Evolutionary conservation across 2,113 vertebrate genomes (phyloP).

Genomic region (Eira barbara): DNA sequence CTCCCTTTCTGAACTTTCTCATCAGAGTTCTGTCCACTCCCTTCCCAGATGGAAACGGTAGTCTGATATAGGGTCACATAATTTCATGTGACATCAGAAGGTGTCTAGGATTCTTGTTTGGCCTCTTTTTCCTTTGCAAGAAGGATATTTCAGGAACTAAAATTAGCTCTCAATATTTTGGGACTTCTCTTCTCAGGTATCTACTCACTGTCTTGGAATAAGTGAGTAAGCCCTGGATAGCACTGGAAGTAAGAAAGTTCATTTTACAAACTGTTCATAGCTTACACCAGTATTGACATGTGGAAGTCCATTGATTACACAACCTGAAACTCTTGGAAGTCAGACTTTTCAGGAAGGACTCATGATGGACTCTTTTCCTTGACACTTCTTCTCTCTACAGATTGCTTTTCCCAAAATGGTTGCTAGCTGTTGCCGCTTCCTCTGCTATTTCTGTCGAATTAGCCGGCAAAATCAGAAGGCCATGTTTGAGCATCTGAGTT

Average conservation of each 20-base stretch:
- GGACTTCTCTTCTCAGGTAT: neutral
- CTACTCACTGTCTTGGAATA: neutral
- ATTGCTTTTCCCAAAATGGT: slow-evolving; percentile 99
- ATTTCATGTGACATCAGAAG: neutral
- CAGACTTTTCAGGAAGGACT: neutral
- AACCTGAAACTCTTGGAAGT: neutral
- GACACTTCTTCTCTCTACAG: slow-evolving; percentile 80
- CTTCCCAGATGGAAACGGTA: neutral
- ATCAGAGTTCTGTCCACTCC: neutral
- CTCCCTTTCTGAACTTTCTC: neutral
- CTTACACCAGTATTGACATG: neutral
- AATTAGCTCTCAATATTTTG: neutral
- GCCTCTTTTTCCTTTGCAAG: neutral
- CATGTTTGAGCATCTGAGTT: slow-evolving; percentile 99
- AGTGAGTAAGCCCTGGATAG: neutral
- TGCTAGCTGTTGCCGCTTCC: slow-evolving; percentile 97
- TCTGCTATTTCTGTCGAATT: slow-evolving; percentile 99
- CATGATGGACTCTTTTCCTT: slow-evolving; percentile 17
- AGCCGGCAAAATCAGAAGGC: slow-evolving; percentile 99
- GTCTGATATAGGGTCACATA: neutral
- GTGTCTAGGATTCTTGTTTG: neutral
- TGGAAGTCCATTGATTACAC: neutral
- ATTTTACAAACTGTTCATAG: slow-evolving; percentile 31
- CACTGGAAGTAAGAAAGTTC: slow-evolving; percentile 14
- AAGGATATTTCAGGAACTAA: neutral